A percentile compares a stretch with the other conserved stretches of the same genome.
phyloP scores from a whole-genome alignment of 2,888 invertebrate species.

The Gastracanthus pulcherrimus region DNA sequence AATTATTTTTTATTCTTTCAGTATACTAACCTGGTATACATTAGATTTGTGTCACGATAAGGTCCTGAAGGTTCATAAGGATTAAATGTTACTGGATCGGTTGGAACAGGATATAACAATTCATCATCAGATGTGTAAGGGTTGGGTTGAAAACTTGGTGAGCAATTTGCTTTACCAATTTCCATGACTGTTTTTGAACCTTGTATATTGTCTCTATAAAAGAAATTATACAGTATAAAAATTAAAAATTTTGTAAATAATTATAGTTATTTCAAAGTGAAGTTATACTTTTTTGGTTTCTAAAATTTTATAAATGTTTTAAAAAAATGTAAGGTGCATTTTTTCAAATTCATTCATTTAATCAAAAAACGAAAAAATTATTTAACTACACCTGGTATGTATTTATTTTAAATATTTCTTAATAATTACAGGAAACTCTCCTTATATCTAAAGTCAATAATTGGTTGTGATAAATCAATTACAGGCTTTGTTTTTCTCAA shows the following conservation, averaged over 20 bases:
- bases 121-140: constrained; percentile 58
- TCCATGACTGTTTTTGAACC: constrained; percentile 13
- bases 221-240: not conserved
- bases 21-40: constrained; percentile 70
- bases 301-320: too few relatives aligned
- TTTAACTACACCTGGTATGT: too few relatives aligned
- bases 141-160: constrained; percentile 18
- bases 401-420: not conserved
- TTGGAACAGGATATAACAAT: constrained; percentile 64
- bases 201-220: constrained; percentile 20
- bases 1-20: not conserved
- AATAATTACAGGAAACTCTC: constrained; percentile 48
- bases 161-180: constrained; percentile 36
- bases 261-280: too few relatives aligned
- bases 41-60: constrained; percentile 64
- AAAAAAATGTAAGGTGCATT: too few relatives aligned
- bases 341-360: too few relatives aligned
- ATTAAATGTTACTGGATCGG: constrained; percentile 62
- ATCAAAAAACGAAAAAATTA: too few relatives aligned
- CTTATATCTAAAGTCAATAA: constrained; percentile 55
- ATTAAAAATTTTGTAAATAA: constrained; percentile 12
- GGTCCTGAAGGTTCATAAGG: constrained; percentile 65
- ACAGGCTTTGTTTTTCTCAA: constrained; percentile 3
- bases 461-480: constrained; percentile 28
- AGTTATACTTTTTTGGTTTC: too few relatives aligned